Evolutionary conservation across 1,140 invertebrate genomes (phyloP).

Genomic region (Neodiprion virginianus): DNA sequence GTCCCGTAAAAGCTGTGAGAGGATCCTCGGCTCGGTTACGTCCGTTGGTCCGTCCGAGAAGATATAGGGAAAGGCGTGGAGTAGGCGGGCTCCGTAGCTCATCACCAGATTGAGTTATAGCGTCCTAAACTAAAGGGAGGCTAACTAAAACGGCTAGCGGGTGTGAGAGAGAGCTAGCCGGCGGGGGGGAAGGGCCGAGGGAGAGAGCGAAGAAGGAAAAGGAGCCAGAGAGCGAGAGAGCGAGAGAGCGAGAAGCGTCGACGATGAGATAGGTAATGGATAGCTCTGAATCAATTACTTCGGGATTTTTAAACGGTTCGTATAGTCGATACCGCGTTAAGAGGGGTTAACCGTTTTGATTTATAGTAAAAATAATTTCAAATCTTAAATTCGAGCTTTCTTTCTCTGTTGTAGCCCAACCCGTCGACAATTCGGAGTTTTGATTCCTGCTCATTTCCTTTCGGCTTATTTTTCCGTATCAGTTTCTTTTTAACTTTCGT

Average conservation of each 20-base stretch:
- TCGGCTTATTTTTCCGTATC: too few relatives aligned
- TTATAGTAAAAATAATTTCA: neutral
- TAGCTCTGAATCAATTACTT: conserved; percentile 13
- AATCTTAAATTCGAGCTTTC: neutral
- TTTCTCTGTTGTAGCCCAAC: too few relatives aligned
- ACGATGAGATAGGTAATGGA: conserved; percentile 25
- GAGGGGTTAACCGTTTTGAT: neutral
- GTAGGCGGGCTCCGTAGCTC: conserved; percentile 44
- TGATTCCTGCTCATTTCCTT: too few relatives aligned
- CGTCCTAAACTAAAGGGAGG: conserved; percentile 36
- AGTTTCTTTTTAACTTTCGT: too few relatives aligned
- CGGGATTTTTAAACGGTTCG: neutral
- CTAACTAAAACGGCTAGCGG: neutral
- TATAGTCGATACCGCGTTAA: neutral
- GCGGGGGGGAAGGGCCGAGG: neutral
- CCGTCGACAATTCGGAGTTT: too few relatives aligned
- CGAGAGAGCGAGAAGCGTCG: neutral
- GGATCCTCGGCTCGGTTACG: too few relatives aligned
- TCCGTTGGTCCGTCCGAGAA: conserved; percentile 15
- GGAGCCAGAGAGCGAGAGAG: neutral
- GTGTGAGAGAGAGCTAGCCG: neutral
- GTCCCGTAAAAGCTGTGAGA: neutral
- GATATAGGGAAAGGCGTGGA: conserved; percentile 39
- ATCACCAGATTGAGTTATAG: conserved; percentile 46
- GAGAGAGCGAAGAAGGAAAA: too few relatives aligned